These are phyloP conservation scores for Rhysida immarginata DNA, from an alignment of 1,140 invertebrate genomes.

Conservation along the genomic window DNA sequence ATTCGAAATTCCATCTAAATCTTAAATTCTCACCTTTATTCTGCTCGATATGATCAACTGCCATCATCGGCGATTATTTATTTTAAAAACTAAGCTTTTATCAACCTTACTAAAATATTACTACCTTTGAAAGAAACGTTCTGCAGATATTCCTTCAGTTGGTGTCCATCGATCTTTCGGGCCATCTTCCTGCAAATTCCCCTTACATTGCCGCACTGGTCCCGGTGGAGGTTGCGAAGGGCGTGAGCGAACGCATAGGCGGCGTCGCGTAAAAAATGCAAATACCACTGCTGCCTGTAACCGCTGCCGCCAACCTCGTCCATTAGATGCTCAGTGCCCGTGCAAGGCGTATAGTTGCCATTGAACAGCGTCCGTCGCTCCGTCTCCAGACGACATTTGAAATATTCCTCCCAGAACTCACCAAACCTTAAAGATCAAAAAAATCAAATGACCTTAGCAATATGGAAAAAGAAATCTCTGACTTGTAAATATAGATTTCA, in stretches of 20 bases:
- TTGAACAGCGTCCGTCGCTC: constrained; percentile 16
- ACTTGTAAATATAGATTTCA: too few species aligned
- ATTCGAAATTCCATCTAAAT: too few species aligned
- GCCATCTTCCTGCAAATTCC: constrained; percentile 33
- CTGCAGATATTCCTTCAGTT: constrained; percentile 30
- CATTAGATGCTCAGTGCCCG: background rate
- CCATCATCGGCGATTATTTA: too few species aligned
- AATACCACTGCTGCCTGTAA: constrained; percentile 32
- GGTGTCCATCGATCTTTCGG: constrained; percentile 28
- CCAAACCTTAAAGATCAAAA: constrained; percentile 33
- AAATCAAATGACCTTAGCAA: too few species aligned
- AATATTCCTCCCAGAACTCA: constrained; percentile 48
- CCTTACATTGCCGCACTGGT: constrained; percentile 23
- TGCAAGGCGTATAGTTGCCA: constrained; percentile 14
- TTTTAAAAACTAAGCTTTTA: too few species aligned
- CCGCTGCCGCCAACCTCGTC: constrained; percentile 14
- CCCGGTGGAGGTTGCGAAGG: constrained; percentile 32
- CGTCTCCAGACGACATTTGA: constrained; percentile 27
- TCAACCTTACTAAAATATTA: too few species aligned
- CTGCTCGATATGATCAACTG: too few species aligned
- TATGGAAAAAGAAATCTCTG: too few species aligned
- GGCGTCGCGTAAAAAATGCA: constrained; percentile 41
- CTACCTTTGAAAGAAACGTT: constrained; percentile 39
- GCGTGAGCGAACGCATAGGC: constrained; percentile 39
- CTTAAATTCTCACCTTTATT: too few species aligned